Percentiles rank a stretch among this genome's conserved stretches.
Evolutionary conservation across 2,113 vertebrate species (phyloP).

Genomic region (Jaculus jaculus): DNA sequence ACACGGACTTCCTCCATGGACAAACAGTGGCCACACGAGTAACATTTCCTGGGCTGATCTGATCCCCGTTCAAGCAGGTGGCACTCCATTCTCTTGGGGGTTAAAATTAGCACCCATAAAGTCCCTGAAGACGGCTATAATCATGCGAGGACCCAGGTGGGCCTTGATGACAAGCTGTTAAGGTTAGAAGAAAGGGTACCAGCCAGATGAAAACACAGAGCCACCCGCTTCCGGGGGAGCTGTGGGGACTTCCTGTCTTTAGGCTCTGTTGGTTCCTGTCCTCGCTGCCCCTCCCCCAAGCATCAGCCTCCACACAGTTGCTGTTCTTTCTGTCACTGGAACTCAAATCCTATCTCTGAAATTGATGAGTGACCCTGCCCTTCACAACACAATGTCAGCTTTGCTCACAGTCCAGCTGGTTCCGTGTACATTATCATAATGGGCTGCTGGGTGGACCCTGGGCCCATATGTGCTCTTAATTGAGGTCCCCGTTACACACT

Average conservation of each 20-base stretch:
- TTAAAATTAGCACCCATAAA: conserved; percentile 75
- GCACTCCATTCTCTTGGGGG: conserved; percentile 43
- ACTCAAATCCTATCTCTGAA: conserved; percentile 76
- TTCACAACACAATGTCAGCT: conserved; percentile 75
- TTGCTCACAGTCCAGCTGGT: conserved; percentile 69
- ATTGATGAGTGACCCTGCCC: conserved; percentile 71
- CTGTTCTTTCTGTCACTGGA: conserved; percentile 74
- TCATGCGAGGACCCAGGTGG: conserved; percentile 74
- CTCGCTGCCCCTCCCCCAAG: conserved; percentile 22
- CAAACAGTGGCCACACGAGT: neutral
- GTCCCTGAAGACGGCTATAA: conserved; percentile 49
- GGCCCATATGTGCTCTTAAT: neutral
- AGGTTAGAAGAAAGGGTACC: conserved; percentile 79
- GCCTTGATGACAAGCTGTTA: conserved; percentile 74
- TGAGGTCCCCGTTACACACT: conserved; percentile 43
- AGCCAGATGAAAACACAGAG: conserved; percentile 77
- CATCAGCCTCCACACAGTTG: conserved; percentile 68
- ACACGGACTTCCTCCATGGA: conserved; percentile 18
- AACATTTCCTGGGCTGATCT: conserved; percentile 14
- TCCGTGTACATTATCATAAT: conserved; percentile 72
- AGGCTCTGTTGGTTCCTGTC: conserved; percentile 70
- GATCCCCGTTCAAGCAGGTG: neutral
- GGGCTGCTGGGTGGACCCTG: conserved; percentile 28
- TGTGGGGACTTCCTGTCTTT: conserved; percentile 77
- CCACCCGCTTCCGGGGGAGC: conserved; percentile 73